These are phyloP conservation scores for Microctonus hyperodae DNA, from an alignment of 2,888 invertebrate genomes.

Conservation along the genomic window DNA sequence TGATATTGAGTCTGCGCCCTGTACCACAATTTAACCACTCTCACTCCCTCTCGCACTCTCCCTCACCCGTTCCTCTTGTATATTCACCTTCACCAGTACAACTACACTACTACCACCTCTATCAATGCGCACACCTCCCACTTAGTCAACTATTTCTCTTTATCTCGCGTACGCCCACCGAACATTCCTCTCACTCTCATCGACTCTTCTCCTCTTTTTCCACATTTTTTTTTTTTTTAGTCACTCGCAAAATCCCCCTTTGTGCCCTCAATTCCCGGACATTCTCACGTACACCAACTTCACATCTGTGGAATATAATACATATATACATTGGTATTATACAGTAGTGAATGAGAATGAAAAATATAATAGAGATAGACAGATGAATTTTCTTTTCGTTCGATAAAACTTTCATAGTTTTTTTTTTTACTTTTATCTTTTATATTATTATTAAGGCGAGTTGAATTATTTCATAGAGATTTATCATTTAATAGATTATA, in stretches of 20 bases:
- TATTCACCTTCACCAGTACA: neutral
- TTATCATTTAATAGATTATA: too few relatives aligned
- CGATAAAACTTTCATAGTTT: slow-evolving; percentile 43
- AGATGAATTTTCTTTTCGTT: slow-evolving; percentile 39
- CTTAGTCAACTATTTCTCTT: slow-evolving; percentile 35
- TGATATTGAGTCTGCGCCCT: slow-evolving; percentile 64
- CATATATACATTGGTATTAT: neutral
- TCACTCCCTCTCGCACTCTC: slow-evolving; percentile 26
- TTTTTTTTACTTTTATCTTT: slow-evolving; percentile 15
- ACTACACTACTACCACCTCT: slow-evolving; percentile 7
- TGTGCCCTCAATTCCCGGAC: slow-evolving; percentile 7
- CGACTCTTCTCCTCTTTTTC: neutral
- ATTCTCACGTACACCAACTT: neutral
- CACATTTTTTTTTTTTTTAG: slow-evolving; percentile 4
- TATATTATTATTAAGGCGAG: too few relatives aligned
- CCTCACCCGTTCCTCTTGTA: slow-evolving; percentile 29
- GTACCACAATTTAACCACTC: slow-evolving; percentile 22
- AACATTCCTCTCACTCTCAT: slow-evolving; percentile 12
- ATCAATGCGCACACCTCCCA: slow-evolving; percentile 29
- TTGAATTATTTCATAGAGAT: too few relatives aligned
- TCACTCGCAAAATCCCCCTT: slow-evolving; percentile 9
- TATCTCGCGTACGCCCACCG: slow-evolving; percentile 37
- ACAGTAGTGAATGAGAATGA: neutral
- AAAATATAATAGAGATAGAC: neutral
- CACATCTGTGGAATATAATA: neutral